Evolutionary conservation across 2,113 vertebrate species (phyloP).

Genomic region (Nibea coibor): DNA sequence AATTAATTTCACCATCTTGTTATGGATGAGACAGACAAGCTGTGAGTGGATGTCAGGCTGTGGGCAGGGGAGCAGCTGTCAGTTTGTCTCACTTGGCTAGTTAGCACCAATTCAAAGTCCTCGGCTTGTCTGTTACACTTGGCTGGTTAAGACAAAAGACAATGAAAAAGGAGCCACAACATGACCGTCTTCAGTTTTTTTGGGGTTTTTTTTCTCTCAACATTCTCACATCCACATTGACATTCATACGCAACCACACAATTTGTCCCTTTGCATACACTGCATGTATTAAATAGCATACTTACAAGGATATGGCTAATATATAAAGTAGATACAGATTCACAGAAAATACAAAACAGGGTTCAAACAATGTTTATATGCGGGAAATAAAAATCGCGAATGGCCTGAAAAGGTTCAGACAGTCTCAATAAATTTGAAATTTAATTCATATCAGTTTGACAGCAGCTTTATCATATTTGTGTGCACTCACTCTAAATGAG

Average conservation of each 20-base stretch:
- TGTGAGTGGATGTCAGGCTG: slow-evolving; percentile 65
- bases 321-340: not conserved
- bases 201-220: not conserved
- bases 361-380: not conserved
- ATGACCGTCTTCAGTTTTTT: slow-evolving; percentile 15
- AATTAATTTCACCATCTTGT: slow-evolving; percentile 63
- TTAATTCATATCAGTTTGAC: too few species aligned
- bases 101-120: slow-evolving; percentile 69
- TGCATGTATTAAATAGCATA: too few species aligned
- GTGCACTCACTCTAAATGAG: not conserved
- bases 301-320: too few species aligned
- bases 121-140: slow-evolving; percentile 64
- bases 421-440: not conserved
- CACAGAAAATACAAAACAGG: not conserved
- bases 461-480: not conserved
- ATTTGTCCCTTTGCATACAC: not conserved
- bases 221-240: not conserved
- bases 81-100: slow-evolving; percentile 75
- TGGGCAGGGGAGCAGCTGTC: slow-evolving; percentile 69
- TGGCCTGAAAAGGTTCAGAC: not conserved
- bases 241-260: not conserved
- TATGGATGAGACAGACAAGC: slow-evolving; percentile 65
- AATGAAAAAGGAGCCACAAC: slow-evolving; percentile 23
- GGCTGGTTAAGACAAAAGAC: slow-evolving; percentile 57
- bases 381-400: not conserved